Conservation (phyloP, 2,797 vertebrate species). For the Australoheros facetus region DNA sequence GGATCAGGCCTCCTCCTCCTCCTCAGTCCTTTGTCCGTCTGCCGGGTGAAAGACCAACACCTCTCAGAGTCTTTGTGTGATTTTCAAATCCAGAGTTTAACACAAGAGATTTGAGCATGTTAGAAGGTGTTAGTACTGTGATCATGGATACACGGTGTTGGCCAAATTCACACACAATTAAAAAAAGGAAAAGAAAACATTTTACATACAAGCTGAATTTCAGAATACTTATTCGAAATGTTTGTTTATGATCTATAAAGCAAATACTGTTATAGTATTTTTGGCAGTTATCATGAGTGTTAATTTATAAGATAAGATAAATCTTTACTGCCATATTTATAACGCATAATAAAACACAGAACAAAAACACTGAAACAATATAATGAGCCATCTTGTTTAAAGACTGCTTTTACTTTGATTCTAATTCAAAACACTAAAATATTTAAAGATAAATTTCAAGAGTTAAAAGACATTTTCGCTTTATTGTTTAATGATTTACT, state of each 20-base stretch:
- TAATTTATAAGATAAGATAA: background rate
- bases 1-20: background rate
- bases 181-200: background rate
- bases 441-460: no score
- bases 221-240: background rate
- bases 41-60: background rate
- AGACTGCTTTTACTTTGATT: background rate
- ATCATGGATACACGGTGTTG: background rate
- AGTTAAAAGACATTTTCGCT: background rate
- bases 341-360: background rate
- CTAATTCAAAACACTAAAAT: no score
- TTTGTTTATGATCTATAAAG: background rate
- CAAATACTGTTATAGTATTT: background rate
- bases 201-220: background rate
- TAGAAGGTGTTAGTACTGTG: background rate
- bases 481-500: background rate
- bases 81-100: background rate
- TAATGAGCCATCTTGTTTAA: accelerated
- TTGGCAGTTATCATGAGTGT: background rate
- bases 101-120: background rate
- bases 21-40: background rate
- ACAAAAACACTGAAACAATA: background rate
- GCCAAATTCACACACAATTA: background rate
- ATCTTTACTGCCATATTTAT: no score
- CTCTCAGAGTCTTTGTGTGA: background rate